Conservation (phyloP, 1,140 invertebrate species). For the Alviniconcha marisindica region DNA sequence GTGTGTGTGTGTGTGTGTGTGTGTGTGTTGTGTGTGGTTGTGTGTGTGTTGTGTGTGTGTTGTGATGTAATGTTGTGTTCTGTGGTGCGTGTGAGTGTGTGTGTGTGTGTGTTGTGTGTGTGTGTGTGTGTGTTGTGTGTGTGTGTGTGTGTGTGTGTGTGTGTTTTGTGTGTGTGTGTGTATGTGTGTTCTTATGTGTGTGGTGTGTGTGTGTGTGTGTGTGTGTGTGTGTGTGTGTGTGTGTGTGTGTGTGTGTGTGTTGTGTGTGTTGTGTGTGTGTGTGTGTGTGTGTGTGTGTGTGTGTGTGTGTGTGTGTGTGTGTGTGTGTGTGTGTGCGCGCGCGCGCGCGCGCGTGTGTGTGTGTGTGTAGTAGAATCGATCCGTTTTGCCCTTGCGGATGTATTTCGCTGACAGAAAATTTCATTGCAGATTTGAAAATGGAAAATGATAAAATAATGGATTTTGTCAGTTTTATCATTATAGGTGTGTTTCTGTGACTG, state of each 20-base stretch:
- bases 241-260: background rate
- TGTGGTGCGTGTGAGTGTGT: background rate
- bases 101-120: background rate
- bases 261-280: background rate
- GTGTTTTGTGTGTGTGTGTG: background rate
- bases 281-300: constrained; percentile 10
- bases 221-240: no score
- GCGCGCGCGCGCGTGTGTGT: constrained; percentile 3
- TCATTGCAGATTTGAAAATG: no score
- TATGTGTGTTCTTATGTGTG: background rate
- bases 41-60: no score
- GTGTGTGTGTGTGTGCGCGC: constrained; percentile 9
- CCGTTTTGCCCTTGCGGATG: no score
- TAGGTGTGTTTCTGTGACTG: no score
- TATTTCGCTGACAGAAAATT: no score
- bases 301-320: background rate
- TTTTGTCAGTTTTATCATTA: no score
- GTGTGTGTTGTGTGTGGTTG: no score
- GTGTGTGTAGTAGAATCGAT: background rate
- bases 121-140: background rate
- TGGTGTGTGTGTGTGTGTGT: background rate
- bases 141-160: background rate
- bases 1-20: no score
- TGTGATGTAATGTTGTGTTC: no score
- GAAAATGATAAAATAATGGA: no score